phyloP scores from a whole-genome alignment of 2,113 vertebrate genomes.

The Excalfactoria chinensis region DNA sequence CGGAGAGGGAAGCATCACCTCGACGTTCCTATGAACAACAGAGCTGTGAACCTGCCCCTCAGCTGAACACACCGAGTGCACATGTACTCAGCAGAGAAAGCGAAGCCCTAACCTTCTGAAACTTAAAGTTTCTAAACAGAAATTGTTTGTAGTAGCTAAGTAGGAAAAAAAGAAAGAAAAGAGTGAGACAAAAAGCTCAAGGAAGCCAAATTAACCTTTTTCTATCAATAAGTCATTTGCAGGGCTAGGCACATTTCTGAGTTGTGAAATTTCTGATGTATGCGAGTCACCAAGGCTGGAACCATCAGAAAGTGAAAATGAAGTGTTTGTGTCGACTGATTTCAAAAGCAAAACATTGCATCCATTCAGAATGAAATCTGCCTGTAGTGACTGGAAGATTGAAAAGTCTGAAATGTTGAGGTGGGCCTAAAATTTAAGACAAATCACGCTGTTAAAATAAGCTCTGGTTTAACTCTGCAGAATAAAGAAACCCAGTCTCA shows the following conservation, averaged over 20 bases:
- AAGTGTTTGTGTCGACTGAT: conserved; percentile 24
- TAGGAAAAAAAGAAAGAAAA: background rate
- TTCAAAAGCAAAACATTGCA: conserved; percentile 31
- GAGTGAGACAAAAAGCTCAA: conserved; percentile 35
- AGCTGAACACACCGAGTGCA: background rate
- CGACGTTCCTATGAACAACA: too few species aligned
- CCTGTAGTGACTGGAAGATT: conserved; percentile 3
- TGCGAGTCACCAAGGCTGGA: conserved; percentile 27
- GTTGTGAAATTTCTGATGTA: conserved; percentile 41
- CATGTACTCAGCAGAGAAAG: background rate
- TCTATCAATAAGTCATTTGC: background rate
- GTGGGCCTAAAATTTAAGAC: background rate
- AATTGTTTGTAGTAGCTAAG: background rate
- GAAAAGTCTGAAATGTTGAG: conserved; percentile 6
- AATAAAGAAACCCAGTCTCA: background rate
- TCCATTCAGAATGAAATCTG: conserved; percentile 54
- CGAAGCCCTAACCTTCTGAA: background rate
- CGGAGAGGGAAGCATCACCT: background rate
- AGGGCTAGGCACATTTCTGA: conserved; percentile 31
- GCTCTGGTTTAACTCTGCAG: conserved; percentile 29
- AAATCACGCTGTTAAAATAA: conserved; percentile 53
- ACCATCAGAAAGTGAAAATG: conserved; percentile 56
- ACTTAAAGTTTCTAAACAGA: conserved; percentile 14
- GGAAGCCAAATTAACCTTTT: conserved; percentile 54
- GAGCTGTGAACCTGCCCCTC: background rate